phyloP scores from a whole-genome alignment of 2,797 vertebrate genomes.

The Enteromius thamalakanensis region DNA sequence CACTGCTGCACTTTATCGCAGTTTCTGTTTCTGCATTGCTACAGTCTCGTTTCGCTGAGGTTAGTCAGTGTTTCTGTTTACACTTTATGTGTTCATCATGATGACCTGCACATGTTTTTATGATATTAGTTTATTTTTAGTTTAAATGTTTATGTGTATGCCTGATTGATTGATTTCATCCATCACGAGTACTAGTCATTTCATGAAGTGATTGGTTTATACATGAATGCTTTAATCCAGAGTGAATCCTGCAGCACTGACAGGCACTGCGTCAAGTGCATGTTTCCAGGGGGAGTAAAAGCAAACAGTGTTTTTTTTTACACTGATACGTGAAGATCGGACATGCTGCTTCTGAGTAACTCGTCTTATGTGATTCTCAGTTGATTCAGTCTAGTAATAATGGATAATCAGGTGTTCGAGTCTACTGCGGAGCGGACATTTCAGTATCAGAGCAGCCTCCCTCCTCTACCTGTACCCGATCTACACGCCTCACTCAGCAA shows the following conservation, averaged over 20 bases:
- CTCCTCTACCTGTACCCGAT: constrained; percentile 87
- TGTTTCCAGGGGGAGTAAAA: not conserved
- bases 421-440: constrained; percentile 86
- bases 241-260: not conserved
- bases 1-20: not conserved
- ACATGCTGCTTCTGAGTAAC: not conserved
- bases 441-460: constrained; percentile 88
- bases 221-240: not conserved
- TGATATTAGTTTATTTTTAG: not conserved
- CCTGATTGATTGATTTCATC: not conserved
- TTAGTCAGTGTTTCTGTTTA: constrained; percentile 4
- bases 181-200: too few relatives aligned
- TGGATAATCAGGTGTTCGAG: constrained; percentile 84
- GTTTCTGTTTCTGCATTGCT: not conserved
- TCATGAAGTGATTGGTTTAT: not conserved
- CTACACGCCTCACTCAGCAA: constrained; percentile 87
- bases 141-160: not conserved
- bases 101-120: not conserved
- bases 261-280: not conserved
- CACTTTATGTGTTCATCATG: not conserved
- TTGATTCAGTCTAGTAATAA: constrained; percentile 56
- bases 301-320: not conserved
- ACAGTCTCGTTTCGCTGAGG: not conserved
- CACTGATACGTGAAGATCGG: not conserved
- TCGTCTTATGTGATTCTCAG: not conserved